A percentile compares a stretch with the other conserved stretches of the same genome.
These are phyloP conservation scores for Actinernus sp. DNA, from an alignment of 92 coral and sea anemone species.

Conservation along the genomic window DNA sequence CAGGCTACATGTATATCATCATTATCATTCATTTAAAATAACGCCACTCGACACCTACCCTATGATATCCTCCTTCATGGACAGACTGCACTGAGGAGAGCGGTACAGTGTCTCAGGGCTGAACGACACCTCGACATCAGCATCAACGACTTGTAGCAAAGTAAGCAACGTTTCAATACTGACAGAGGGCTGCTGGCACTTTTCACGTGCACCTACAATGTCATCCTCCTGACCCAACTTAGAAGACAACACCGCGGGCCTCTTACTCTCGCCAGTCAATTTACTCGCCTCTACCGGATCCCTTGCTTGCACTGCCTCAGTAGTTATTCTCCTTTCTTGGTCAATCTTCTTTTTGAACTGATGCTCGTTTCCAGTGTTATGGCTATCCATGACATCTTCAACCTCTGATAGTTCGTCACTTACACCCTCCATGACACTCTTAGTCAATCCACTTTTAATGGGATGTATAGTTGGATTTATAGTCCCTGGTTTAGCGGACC, in stretches of 20 bases:
- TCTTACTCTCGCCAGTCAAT: neutral
- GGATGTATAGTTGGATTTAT: neutral
- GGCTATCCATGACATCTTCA: neutral
- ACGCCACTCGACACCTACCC: slow-evolving; percentile 35
- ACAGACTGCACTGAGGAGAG: slow-evolving; percentile 62
- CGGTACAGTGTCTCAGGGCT: slow-evolving; percentile 84
- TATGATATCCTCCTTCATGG: slow-evolving; percentile 69
- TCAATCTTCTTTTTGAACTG: neutral
- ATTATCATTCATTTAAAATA: neutral
- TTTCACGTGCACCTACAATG: neutral
- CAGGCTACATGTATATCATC: neutral
- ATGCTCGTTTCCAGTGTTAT: neutral
- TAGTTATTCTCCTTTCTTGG: neutral
- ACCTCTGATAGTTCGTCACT: neutral
- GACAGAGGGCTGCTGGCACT: slow-evolving; percentile 30
- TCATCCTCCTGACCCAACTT: neutral
- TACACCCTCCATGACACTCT: neutral
- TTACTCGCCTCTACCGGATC: neutral
- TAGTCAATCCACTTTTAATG: neutral
- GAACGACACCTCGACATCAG: slow-evolving; percentile 85
- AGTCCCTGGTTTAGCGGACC: neutral
- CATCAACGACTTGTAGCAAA: slow-evolving; percentile 74
- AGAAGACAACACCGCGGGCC: neutral
- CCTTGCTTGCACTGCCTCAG: neutral
- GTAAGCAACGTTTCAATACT: slow-evolving; percentile 53